Base-by-base conservation (phyloP, 2,888 invertebrate genomes). In the Cecidostiba fungosa region DNA sequence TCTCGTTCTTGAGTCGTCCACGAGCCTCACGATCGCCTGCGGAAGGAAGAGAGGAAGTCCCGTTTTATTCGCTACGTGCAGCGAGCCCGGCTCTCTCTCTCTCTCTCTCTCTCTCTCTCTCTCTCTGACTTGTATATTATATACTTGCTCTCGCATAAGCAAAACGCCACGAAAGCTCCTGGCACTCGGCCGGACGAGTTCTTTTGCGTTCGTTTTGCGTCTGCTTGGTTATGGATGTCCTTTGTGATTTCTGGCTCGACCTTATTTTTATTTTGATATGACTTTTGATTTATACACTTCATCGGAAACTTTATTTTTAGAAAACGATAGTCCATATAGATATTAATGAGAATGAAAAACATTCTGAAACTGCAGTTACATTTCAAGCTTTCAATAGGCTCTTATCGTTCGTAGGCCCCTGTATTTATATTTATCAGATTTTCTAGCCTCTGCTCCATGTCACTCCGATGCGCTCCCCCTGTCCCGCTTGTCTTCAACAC, bases 141-240 rank as follows among this genome's bases (percentile, higher is more conserved):
- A 43, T 43, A 19, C 69, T 19, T 23, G 69, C 69, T 29, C 10
- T 14, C 70, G 26, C 50, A 32, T 70, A 77, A 82, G 85, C 85
- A 88, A 82, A 62, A 70, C 73, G 47, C 74, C 39, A 86, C 86
- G 88, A 89, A 88, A 88, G 50, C 89, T n/a, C n/a, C n/a, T 88
- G 90, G 87, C 91, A 91, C 91, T 92, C 92, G 92, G 91, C 92
- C 92, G 92, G 84, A 89, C 88, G 90, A 92, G 92, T 92, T 93
- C 92, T 89, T 91, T 29, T 59, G 50, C n/a, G 29, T 76, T 29
- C 54, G n/a, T n/a, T n/a, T n/a, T n/a, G n/a, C n/a, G n/a, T n/a
- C n/a, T n/a, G n/a, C n/a, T n/a, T n/a, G n/a, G n/a, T n/a, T n/a
- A n/a, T n/a, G n/a, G n/a, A n/a, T n/a, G n/a, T n/a, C n/a, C n/a